phyloP scores from a whole-genome alignment of 2,797 vertebrate species.

The Heterohyrax brucei region DNA sequence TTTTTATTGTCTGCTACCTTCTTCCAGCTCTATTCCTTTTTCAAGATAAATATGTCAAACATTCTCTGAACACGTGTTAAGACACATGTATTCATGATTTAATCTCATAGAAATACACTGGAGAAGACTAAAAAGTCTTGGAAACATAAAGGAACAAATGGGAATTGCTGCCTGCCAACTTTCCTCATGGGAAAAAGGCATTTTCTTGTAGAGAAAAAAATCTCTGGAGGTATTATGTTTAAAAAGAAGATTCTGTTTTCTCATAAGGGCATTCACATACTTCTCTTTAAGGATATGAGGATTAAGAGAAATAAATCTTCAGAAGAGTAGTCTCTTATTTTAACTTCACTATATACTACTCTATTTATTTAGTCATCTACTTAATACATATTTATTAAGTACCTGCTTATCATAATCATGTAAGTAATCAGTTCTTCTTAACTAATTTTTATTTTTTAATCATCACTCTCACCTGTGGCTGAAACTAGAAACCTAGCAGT shows the following conservation, averaged over 20 bases:
- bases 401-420: neutral
- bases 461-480: conserved; percentile 38
- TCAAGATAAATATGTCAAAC: conserved; percentile 56
- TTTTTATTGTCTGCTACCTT: neutral
- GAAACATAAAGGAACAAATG: conserved; percentile 70
- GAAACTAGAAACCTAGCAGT: neutral
- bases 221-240: neutral
- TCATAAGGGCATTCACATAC: neutral
- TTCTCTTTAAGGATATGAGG: conserved; percentile 4
- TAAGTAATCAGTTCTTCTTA: conserved; percentile 18
- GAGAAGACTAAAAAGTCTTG: conserved; percentile 60
- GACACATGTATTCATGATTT: conserved; percentile 61
- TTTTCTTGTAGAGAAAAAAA: conserved; percentile 66
- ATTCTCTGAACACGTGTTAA: conserved; percentile 60
- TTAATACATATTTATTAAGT: conserved; percentile 52
- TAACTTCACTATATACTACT: neutral
- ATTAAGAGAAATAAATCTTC: neutral
- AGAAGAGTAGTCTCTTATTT: conserved; percentile 52
- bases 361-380: neutral
- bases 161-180: conserved; percentile 64
- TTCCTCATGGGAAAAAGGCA: conserved; percentile 26
- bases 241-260: conserved; percentile 39
- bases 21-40: conserved; percentile 34
- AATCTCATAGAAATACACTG: conserved; percentile 54
- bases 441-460: neutral